Base-by-base conservation (phyloP, 2,113 vertebrate genomes). In the Dicrurus megarhynchus region DNA sequence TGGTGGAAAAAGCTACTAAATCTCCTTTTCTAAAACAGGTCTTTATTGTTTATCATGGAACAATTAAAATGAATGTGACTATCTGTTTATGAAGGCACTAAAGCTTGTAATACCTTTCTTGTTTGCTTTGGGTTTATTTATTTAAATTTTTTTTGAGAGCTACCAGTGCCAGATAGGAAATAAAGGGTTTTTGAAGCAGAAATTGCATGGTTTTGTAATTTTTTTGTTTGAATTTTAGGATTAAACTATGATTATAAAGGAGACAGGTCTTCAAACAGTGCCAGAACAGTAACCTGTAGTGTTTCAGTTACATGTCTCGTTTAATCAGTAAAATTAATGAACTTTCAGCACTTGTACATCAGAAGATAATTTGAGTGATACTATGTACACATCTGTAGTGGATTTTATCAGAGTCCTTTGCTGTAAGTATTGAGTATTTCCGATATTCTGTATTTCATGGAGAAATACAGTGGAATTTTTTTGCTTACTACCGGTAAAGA, bases 11-110 rank as follows among this genome's bases (percentile, higher is more conserved):
- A 96, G 80, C 75, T 79, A 35, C 44, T 71, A 84, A 87, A 71
- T 87, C 74, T 90, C 93, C 37, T 59, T 90, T 90, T 84, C 46
- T 67, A 53, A 92, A 91, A 16, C 32, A 82, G 44, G 32, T 39
- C 68, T 93, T 41, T 68, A 69, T 92, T 82, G 79, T 91, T 97
- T 68, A 93, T 73, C 83, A 41, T 76, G 63, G 81, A 96, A 94
- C 95, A 95, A 97, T 97, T 97, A 95, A 91, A 95, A 80, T 78
- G 49, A 55, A 67, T 78, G 55, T 73, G 53, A 57, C 35, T 96
- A 30, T 91, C 84, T 97, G 35, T 92, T 96, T 92, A 87, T 84
- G 73, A 96, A 89, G 56, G 81, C 37, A 55, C 65, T 71, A 92
- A 82, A 97, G 81, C 85, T 97, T 96, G 74, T 96, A 93, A 94